Evolutionary conservation across 2,797 vertebrate genomes (phyloP), one percentile per base, ranked within the genome.

Genomic region (Catamblyrhynchus diadema): DNA sequence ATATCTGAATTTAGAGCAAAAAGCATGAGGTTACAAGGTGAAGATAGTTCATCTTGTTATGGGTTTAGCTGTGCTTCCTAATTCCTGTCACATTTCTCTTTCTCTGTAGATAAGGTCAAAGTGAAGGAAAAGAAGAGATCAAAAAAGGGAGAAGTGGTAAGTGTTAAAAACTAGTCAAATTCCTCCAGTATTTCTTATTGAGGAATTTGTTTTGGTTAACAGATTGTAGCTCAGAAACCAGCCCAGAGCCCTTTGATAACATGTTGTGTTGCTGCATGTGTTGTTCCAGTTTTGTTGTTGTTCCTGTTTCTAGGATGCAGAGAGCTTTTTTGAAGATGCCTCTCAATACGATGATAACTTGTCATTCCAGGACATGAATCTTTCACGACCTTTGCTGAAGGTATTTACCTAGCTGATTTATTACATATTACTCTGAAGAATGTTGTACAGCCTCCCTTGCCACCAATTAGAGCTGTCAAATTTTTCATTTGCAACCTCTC

Each of bases 381-480:
- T 99, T 61, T 99, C 99, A 73, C 98, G 99, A 64, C 99, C 99
- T 14, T 98, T 99, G 72, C 97, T 99, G 60, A 99, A 99, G 99
- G 99, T 99, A 97, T 41, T 50, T 62, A n/a, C 14, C 20, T 64
- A n/a, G 39, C 77, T 77, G 20, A 17, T 81, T 72, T 22, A 21
- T 39, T 86, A 5, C 23, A 3, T 8, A 4, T 57, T 54, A 25
- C 9, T 44, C 18, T 56, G 33, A 77, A 67, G 15, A 77, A 12
- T 20, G 5, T 33, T 81, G 17, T 66, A 47, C 33, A 66, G 73
- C 18, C 20, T 88, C 32, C 9, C 11, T 41, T 41, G 59, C 37
- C 9, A 21, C 37, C 53, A 25, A 8, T 45, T 53, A 50, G 27
- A 93, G n/a, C 30, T 17, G 27, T 56, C 22, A 48, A 20, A 79